Conservation (phyloP, 2,888 invertebrate species). For the Glaucopsyche alexis region DNA sequence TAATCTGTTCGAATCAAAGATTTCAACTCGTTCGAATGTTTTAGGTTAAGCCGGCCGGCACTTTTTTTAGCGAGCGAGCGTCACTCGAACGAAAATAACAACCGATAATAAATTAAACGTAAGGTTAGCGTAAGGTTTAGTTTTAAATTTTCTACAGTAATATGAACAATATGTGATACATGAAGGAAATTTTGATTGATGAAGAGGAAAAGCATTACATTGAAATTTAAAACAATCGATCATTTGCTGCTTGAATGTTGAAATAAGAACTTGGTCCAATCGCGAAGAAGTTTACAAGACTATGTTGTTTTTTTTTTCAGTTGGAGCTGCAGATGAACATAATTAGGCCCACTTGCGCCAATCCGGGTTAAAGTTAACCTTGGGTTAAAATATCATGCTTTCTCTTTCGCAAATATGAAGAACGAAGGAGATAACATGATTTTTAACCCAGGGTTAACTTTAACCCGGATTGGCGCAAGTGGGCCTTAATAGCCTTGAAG, state of each 20-base stretch:
- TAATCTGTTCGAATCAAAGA: neutral
- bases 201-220: neutral
- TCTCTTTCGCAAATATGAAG: no score
- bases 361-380: no score
- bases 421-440: no score
- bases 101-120: no score
- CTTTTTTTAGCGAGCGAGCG: neutral
- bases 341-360: no score
- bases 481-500: no score
- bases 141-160: neutral
- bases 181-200: neutral
- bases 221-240: neutral
- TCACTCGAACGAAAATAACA: neutral
- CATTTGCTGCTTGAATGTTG: neutral
- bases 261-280: neutral
- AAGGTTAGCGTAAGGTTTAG: no score
- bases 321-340: neutral
- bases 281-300: neutral
- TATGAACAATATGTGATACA: neutral
- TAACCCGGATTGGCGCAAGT: no score
- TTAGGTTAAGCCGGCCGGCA: conserved; percentile 1
- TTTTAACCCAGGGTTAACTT: no score
- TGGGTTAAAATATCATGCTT: no score
- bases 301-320: neutral
- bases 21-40: neutral